phyloP scores from a whole-genome alignment of 2,797 vertebrate genomes.

The Emys orbicularis region DNA sequence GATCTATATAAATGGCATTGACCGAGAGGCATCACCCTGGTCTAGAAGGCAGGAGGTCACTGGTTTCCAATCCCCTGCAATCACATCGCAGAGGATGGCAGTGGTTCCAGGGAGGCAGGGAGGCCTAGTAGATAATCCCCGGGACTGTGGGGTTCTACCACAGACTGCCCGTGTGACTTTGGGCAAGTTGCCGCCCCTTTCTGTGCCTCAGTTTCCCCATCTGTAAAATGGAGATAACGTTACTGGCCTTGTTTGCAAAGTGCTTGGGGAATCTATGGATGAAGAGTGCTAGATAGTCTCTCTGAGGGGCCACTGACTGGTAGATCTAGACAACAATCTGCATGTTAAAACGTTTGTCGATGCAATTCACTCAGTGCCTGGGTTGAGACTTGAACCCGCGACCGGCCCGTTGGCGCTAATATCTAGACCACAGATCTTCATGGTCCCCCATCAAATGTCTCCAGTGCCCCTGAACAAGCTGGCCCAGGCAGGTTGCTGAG shows the following conservation, averaged over 20 bases:
- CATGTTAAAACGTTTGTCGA: background rate
- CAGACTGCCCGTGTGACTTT: background rate
- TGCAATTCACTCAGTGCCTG: background rate
- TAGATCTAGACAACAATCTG: no score
- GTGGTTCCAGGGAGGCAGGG: background rate
- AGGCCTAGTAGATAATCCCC: background rate
- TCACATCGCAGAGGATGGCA: fast-evolving
- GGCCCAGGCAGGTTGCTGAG: background rate
- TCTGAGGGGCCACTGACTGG: background rate
- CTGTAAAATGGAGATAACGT: background rate
- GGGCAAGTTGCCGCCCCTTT: background rate
- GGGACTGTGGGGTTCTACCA: background rate
- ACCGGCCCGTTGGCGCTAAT: background rate
- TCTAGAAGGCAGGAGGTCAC: background rate
- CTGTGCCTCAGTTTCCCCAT: background rate
- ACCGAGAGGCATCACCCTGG: background rate
- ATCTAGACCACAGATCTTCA: background rate
- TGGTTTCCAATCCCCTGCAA: background rate
- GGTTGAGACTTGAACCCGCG: background rate
- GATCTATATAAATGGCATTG: background rate
- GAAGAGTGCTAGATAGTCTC: background rate
- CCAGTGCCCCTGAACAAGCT: background rate
- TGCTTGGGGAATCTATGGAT: background rate
- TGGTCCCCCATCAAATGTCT: background rate
- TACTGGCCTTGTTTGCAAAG: background rate